phyloP scores from a whole-genome alignment of 2,113 vertebrate genomes.

The Syngnathoides biaculeatus region DNA sequence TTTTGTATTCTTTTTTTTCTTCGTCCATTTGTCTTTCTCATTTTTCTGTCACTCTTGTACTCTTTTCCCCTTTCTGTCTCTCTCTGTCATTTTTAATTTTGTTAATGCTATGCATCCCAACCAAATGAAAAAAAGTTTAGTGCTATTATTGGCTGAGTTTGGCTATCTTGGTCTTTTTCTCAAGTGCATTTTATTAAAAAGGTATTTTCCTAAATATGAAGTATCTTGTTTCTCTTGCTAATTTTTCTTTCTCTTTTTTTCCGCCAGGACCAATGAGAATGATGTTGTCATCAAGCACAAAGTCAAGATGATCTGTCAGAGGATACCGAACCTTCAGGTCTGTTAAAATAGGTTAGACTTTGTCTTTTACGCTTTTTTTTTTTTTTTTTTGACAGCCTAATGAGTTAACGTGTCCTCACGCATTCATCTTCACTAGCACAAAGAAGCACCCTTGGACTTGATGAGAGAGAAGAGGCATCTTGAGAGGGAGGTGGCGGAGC shows the following conservation, averaged over 20 bases:
- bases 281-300: slow-evolving; percentile 76
- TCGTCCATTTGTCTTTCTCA: neutral
- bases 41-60: neutral
- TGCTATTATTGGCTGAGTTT: no score
- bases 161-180: no score
- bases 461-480: slow-evolving; percentile 67
- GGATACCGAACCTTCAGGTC: slow-evolving; percentile 79
- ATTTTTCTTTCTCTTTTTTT: neutral
- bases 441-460: slow-evolving; percentile 46
- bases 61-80: neutral
- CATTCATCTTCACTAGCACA: slow-evolving; percentile 37
- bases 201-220: no score
- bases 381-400: neutral
- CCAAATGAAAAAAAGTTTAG: no score
- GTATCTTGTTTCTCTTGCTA: no score
- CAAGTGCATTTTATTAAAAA: no score
- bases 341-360: slow-evolving; percentile 1
- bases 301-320: slow-evolving; percentile 78
- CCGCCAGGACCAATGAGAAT: slow-evolving; percentile 76
- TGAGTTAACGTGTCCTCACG: neutral
- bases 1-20: neutral
- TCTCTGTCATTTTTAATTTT: no score
- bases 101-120: no score
- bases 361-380: neutral
- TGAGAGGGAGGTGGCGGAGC: slow-evolving; percentile 71